Evolutionary conservation across 1,140 invertebrate genomes (phyloP).

Genomic region (Ctenoplectra terminalis): DNA sequence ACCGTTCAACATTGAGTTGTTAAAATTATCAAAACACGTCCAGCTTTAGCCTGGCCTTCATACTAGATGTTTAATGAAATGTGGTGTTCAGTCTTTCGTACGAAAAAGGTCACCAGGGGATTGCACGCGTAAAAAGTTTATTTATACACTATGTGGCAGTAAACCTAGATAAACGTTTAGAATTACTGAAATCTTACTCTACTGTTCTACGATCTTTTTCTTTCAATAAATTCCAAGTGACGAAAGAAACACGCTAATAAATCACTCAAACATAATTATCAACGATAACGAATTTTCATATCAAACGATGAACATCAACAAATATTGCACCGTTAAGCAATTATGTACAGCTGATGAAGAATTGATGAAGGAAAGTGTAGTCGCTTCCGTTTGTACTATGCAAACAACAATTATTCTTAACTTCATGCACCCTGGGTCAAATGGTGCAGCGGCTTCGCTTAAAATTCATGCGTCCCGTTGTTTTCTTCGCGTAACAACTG

Average conservation of each 20-base stretch:
- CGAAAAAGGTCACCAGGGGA: slow-evolving; percentile 34
- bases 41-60: slow-evolving; percentile 33
- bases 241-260: neutral
- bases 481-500: slow-evolving; percentile 45
- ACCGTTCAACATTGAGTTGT: neutral
- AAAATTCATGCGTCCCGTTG: slow-evolving; percentile 25
- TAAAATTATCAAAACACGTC: slow-evolving; percentile 34
- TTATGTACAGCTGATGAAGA: too few relatives aligned
- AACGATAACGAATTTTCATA: too few relatives aligned
- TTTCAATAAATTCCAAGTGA: too few relatives aligned
- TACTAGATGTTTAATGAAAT: slow-evolving; percentile 41
- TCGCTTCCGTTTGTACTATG: neutral
- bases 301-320: too few relatives aligned
- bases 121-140: slow-evolving; percentile 30
- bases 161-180: too few relatives aligned
- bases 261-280: too few relatives aligned
- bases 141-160: neutral
- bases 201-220: too few relatives aligned
- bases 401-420: neutral
- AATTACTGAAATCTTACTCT: too few relatives aligned
- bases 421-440: neutral
- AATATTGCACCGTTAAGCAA: too few relatives aligned
- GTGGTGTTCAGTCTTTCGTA: slow-evolving; percentile 30
- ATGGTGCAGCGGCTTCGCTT: neutral
- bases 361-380: neutral